These are phyloP conservation scores for Rhea americana DNA, from an alignment of 2,113 vertebrate genomes.

Conservation along the genomic window DNA sequence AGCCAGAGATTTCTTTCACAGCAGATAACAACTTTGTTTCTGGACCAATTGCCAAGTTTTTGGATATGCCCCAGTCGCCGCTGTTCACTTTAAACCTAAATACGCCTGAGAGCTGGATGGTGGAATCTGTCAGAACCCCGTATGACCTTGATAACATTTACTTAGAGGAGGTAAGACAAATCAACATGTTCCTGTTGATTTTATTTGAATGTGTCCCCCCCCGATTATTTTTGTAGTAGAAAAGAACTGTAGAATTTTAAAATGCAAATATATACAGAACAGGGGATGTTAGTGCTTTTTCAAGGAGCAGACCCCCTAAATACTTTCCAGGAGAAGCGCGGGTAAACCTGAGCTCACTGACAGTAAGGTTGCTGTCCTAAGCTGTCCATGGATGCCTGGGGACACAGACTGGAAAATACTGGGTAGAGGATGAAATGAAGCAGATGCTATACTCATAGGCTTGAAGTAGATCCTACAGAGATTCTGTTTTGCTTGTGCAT, in stretches of 20 bases:
- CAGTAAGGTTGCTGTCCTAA: background rate
- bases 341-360: background rate
- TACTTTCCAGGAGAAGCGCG: background rate
- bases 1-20: conserved; percentile 89
- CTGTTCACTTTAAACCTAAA: conserved; percentile 95
- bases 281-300: background rate
- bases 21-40: conserved; percentile 84
- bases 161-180: conserved; percentile 87
- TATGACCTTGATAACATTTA: conserved; percentile 99
- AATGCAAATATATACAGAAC: background rate
- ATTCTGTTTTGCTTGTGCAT: background rate
- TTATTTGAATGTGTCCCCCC: background rate
- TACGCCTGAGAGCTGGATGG: conserved; percentile 98
- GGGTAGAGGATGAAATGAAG: background rate
- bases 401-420: background rate
- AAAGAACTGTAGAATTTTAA: background rate
- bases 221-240: background rate
- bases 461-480: background rate
- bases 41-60: conserved; percentile 91
- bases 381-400: background rate
- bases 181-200: background rate
- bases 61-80: conserved; percentile 96
- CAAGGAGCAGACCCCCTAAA: background rate
- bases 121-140: conserved; percentile 92
- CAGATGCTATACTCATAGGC: background rate